phyloP scores from a whole-genome alignment of 1,140 invertebrate genomes.

The Zaprionus nigranus region DNA sequence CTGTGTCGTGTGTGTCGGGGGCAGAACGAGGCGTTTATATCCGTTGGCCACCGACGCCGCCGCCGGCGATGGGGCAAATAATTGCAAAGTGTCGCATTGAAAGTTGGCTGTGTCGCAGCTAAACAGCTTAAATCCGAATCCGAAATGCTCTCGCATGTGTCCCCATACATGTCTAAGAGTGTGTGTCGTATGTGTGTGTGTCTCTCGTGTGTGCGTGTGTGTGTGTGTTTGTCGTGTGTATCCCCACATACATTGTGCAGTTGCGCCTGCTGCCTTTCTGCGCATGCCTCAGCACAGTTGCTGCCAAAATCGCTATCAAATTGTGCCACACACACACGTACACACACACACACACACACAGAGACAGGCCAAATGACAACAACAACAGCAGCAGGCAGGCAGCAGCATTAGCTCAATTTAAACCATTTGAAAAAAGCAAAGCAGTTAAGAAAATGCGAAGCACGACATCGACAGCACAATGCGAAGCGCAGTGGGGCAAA shows the following conservation, averaged over 20 bases:
- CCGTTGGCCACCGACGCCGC: background rate
- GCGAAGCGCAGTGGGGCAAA: background rate
- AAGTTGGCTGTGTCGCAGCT: conserved; percentile 10
- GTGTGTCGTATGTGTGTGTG: background rate
- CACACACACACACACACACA: background rate
- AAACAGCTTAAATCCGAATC: conserved; percentile 5
- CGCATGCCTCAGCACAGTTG: background rate
- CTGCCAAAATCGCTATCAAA: conserved; percentile 12
- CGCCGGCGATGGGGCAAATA: conserved; percentile 3
- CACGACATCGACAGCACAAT: background rate
- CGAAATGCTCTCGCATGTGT: conserved; percentile 3
- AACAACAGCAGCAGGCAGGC: background rate
- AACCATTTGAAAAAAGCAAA: background rate
- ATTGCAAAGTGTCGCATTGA: conserved; percentile 11
- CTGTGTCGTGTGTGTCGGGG: too few species aligned
- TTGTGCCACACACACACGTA: background rate
- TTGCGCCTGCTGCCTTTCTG: background rate
- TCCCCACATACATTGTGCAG: conserved; percentile 3
- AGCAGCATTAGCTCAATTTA: conserved; percentile 11
- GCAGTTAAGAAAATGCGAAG: background rate
- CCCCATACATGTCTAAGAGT: background rate
- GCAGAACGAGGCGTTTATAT: too few species aligned
- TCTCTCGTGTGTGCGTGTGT: background rate
- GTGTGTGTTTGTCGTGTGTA: background rate
- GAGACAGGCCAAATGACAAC: background rate